These are phyloP conservation scores for Chlamydotis undulata DNA, from an alignment of 2,113 vertebrate genomes.

Conservation along the genomic window DNA sequence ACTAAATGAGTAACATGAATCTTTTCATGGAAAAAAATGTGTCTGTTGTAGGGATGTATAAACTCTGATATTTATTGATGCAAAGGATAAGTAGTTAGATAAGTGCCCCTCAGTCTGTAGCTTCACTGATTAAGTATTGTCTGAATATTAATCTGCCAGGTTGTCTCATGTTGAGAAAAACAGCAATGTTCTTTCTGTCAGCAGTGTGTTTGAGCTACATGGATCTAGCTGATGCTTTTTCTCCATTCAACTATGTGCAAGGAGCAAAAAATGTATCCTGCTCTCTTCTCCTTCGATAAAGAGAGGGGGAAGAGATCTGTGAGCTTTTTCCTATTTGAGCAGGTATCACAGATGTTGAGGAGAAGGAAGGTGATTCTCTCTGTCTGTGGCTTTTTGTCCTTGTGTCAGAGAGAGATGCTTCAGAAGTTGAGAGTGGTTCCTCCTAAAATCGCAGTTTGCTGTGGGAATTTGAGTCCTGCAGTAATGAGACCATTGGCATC, in stretches of 20 bases:
- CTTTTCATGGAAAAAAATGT: neutral
- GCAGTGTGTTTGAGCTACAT: neutral
- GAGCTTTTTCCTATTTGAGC: neutral
- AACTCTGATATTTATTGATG: neutral
- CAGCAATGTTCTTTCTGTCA: neutral
- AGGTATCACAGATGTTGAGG: fast-evolving
- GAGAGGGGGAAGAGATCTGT: neutral
- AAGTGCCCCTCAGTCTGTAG: neutral
- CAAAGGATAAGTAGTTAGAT: neutral
- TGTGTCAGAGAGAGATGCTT: neutral
- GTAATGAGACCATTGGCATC: neutral
- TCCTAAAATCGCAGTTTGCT: neutral
- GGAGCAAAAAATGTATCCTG: neutral
- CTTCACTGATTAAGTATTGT: neutral
- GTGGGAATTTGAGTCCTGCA: neutral
- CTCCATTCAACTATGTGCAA: neutral
- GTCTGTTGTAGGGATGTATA: neutral
- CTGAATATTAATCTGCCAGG: neutral
- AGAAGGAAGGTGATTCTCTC: neutral
- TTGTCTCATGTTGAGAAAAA: neutral
- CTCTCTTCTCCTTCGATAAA: neutral
- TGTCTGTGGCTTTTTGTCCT: neutral
- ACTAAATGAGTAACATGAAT: neutral
- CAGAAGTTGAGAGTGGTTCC: neutral
- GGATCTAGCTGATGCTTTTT: neutral